phyloP scores from a whole-genome alignment of 2,888 invertebrate genomes.

The Coelopa pilipes region DNA sequence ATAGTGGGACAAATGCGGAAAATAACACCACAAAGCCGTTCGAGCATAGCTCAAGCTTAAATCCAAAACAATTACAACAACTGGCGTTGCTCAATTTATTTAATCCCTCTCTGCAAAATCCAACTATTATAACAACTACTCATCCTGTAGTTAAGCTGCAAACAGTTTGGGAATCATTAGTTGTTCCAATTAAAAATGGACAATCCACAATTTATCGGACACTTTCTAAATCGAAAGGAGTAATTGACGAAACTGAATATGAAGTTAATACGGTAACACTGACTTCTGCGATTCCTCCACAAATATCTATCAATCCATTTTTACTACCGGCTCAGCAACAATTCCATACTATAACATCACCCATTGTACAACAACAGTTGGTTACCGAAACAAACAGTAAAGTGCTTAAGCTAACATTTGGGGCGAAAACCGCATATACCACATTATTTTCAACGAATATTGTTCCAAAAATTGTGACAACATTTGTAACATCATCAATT shows the following conservation, averaged over 20 bases:
- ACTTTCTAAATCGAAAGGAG: conserved; percentile 81
- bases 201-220: conserved; percentile 81
- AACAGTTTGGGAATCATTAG: conserved; percentile 84
- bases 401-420: conserved; percentile 86
- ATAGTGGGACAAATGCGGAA: conserved; percentile 29
- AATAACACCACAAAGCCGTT: conserved; percentile 15
- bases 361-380: conserved; percentile 82
- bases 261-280: conserved; percentile 70
- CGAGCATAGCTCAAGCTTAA: conserved; percentile 37
- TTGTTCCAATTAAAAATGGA: conserved; percentile 82
- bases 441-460: conserved; percentile 86
- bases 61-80: conserved; percentile 77
- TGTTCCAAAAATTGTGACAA: conserved; percentile 84
- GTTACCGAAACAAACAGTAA: conserved; percentile 84
- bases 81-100: conserved; percentile 76
- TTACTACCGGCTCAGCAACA: conserved; percentile 73
- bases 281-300: conserved; percentile 30
- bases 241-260: conserved; percentile 82
- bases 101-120: conserved; percentile 70
- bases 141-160: conserved; percentile 80
- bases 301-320: conserved; percentile 58
- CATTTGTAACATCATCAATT: conserved; percentile 83
- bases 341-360: conserved; percentile 81
- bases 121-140: conserved; percentile 80
- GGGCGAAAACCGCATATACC: conserved; percentile 90